Conservation (phyloP, 1,140 invertebrate genomes). For the Aphidius gifuensis region DNA sequence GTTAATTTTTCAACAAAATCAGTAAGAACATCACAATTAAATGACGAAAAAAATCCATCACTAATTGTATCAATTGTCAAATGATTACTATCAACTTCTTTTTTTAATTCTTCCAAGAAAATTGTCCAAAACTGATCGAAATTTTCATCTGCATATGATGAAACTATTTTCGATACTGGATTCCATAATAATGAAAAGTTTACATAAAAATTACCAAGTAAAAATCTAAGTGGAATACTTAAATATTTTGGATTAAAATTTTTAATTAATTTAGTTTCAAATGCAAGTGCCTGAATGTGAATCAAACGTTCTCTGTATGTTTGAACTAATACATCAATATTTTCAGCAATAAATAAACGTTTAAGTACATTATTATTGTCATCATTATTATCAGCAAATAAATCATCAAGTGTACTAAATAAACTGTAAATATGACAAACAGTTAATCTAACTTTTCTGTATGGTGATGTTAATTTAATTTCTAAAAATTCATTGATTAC, state of each 20-base stretch:
- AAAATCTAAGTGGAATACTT: conserved; percentile 67
- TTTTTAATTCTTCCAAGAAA: conserved; percentile 63
- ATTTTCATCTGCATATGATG: conserved; percentile 67
- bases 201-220: conserved; percentile 77
- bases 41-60: conserved; percentile 16
- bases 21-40: conserved; percentile 38
- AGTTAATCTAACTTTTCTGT: conserved; percentile 63
- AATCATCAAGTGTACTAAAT: conserved; percentile 59
- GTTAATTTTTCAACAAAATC: conserved; percentile 28
- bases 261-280: conserved; percentile 59
- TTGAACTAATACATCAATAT: conserved; percentile 63
- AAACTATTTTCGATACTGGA: conserved; percentile 71
- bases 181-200: conserved; percentile 90
- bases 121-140: conserved; percentile 74
- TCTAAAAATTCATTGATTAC: conserved; percentile 31
- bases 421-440: conserved; percentile 70
- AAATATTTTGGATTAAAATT: conserved; percentile 59
- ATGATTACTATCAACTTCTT: conserved; percentile 10
- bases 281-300: conserved; percentile 69
- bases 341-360: conserved; percentile 61
- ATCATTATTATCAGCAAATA: conserved; percentile 32
- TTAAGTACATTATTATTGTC: conserved; percentile 43
- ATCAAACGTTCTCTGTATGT: conserved; percentile 76
- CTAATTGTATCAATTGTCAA: background rate
- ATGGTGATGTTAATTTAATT: conserved; percentile 37